Percentiles rank a stretch among this genome's conserved stretches.
These are phyloP conservation scores for Regulus satrapa DNA, from an alignment of 2,113 vertebrate species.

Conservation along the genomic window DNA sequence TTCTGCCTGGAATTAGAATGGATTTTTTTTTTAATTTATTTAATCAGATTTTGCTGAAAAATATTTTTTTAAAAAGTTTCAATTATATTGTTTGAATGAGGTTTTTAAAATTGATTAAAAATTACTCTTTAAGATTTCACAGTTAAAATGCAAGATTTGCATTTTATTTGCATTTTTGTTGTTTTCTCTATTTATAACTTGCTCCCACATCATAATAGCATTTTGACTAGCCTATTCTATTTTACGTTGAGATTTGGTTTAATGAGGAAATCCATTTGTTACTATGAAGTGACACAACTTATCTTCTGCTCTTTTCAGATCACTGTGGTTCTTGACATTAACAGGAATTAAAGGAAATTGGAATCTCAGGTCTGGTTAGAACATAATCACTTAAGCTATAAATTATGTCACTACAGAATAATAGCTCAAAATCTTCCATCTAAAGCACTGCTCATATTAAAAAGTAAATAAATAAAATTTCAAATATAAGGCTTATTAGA, in stretches of 20 bases:
- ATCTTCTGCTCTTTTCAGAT: neutral
- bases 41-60: neutral
- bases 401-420: neutral
- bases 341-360: neutral
- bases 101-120: neutral
- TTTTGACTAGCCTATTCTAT: neutral
- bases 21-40: neutral
- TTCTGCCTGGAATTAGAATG: neutral
- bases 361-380: neutral
- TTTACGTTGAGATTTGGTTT: neutral
- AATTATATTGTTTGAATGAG: accelerated
- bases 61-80: too few relatives aligned
- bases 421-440: neutral
- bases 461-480: neutral
- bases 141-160: neutral
- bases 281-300: neutral
- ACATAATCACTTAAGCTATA: neutral
- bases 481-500: neutral
- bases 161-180: neutral
- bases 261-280: neutral
- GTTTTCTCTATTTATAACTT: neutral
- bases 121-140: neutral
- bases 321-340: neutral
- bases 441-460: neutral
- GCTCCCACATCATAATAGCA: neutral